Base-by-base conservation (phyloP, 2,888 invertebrate genomes). In the Amblyjoppa fuscipennis region DNA sequence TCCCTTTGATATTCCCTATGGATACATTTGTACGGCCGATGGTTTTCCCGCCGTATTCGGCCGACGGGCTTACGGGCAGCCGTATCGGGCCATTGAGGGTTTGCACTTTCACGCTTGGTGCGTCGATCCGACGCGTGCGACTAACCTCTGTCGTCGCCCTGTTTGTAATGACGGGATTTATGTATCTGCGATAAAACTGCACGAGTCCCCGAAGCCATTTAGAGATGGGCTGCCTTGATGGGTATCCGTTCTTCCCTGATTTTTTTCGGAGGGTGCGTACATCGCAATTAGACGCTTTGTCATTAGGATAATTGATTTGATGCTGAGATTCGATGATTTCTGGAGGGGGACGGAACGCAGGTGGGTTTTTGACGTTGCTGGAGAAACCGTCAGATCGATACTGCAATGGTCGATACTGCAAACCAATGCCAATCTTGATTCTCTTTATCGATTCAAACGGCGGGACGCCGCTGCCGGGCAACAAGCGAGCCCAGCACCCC, bases 11-110 rank as follows among this genome's bases (percentile, higher is more conserved):
- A 71, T 78, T 84, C 84, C 83, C 82, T 71, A 61, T 75, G 87
- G 87, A 85, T 80, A 74, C 83, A 64, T 85, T 83, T 45, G 81
- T 85, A 81, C 51, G 80, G n/a, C 73, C 28, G 73, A 85, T 64
- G 83, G 49, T 70, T 83, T 64, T 80, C 71, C 20, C 38, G 51
- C 16, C 53, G 64, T 51, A 34, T 38, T 25, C 11, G 28, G 49
- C 13, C 16, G 45, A 13, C 70, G 38, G 61, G 49, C 0, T 6
- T 51, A 34, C 49, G 70, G 20, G 79, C 71, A 71, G 70, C 51
- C 71, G 31, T 79, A 71, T 64, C 34, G 41, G 20, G 38, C 76
- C 28, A 53, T 77, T 56, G 79, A 79, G 51, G 64, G 20, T 70
- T 11, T 61, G 45, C 49, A 70, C 61, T 53, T 79, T 79, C 38